phyloP scores from a whole-genome alignment of 2,888 invertebrate genomes.

The Agrotis clavis region DNA sequence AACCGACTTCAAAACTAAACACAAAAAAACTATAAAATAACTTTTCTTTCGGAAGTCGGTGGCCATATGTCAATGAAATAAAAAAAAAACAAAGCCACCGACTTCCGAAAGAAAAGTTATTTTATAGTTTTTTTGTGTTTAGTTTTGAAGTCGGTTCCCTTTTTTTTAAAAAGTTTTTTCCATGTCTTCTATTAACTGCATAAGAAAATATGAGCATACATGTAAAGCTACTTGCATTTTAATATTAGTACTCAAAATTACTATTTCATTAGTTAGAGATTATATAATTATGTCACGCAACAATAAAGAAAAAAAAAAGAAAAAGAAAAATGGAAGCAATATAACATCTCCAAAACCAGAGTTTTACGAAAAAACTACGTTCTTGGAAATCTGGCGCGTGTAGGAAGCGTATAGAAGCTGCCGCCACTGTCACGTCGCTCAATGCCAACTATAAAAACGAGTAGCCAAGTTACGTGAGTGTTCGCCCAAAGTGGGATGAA shows the following conservation, averaged over 20 bases:
- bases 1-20: too few relatives aligned
- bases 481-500: constrained; percentile 51
- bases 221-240: neutral
- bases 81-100: too few relatives aligned
- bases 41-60: too few relatives aligned
- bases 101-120: too few relatives aligned
- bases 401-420: constrained; percentile 23
- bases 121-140: too few relatives aligned
- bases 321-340: neutral
- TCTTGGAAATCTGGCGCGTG: constrained; percentile 36
- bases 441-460: constrained; percentile 64
- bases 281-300: too few relatives aligned
- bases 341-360: neutral
- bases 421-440: constrained; percentile 50
- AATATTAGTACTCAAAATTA: neutral
- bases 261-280: neutral
- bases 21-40: too few relatives aligned
- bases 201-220: neutral
- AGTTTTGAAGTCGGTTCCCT: too few relatives aligned
- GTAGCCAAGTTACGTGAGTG: constrained; percentile 54
- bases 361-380: neutral
- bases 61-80: too few relatives aligned
- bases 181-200: neutral
- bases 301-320: too few relatives aligned
- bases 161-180: too few relatives aligned